phyloP scores from a whole-genome alignment of 2,888 invertebrate genomes.

The Drosophila colorata region DNA sequence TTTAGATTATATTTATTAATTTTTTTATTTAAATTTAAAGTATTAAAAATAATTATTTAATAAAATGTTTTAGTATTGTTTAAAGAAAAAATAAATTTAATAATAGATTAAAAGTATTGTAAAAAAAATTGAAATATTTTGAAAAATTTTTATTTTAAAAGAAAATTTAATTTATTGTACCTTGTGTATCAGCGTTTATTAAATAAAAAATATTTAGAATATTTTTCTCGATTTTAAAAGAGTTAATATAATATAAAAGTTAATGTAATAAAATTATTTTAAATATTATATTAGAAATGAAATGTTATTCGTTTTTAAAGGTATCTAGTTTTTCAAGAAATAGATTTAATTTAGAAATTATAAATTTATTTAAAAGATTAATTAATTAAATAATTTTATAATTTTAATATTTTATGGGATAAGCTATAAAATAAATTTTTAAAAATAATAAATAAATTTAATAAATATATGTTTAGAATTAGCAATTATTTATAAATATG shows the following conservation, averaged over 20 bases:
- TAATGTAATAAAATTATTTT: slow-evolving; percentile 88
- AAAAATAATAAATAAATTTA: slow-evolving; percentile 85
- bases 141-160: slow-evolving; percentile 86
- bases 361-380: slow-evolving; percentile 75
- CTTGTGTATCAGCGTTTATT: slow-evolving; percentile 91
- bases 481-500: slow-evolving; percentile 86
- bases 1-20: slow-evolving; percentile 77
- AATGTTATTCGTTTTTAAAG: slow-evolving; percentile 89
- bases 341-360: slow-evolving; percentile 86
- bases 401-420: slow-evolving; percentile 86
- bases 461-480: slow-evolving; percentile 87
- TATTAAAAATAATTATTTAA: slow-evolving; percentile 85
- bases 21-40: slow-evolving; percentile 78
- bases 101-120: slow-evolving; percentile 88
- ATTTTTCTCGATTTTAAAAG: slow-evolving; percentile 88
- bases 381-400: slow-evolving; percentile 84
- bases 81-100: slow-evolving; percentile 86
- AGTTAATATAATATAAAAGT: slow-evolving; percentile 87
- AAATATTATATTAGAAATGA: slow-evolving; percentile 88
- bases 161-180: slow-evolving; percentile 88
- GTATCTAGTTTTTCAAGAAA: slow-evolving; percentile 90
- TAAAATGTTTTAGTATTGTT: slow-evolving; percentile 85
- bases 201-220: slow-evolving; percentile 84
- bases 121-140: slow-evolving; percentile 86
- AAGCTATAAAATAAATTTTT: slow-evolving; percentile 87